Evolutionary conservation across 2,113 vertebrate genomes (phyloP).

Genomic region (Geococcyx californianus): DNA sequence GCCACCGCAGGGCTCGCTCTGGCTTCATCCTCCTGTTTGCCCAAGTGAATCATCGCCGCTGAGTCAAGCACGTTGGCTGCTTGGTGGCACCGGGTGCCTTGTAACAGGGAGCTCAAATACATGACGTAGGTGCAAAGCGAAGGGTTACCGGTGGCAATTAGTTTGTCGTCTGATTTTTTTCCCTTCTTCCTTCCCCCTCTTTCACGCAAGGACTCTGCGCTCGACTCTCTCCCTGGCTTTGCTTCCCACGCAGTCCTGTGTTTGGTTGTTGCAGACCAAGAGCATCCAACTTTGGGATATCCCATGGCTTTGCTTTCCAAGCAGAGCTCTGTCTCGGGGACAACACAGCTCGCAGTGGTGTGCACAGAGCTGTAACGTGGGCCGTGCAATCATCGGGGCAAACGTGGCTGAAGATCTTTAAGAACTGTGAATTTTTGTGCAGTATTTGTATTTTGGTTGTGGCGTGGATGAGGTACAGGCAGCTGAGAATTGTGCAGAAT

Average conservation of each 20-base stretch:
- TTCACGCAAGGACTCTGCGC: not conserved
- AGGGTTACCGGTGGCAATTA: not conserved
- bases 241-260: accelerated
- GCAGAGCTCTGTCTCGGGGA: not conserved
- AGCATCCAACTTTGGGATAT: not conserved
- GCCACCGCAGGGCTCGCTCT: accelerated
- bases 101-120: not conserved
- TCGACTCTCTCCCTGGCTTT: not conserved
- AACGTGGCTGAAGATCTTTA: accelerated
- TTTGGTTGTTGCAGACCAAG: not conserved
- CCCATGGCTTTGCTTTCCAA: not conserved
- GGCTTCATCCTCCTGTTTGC: conserved; percentile 31
- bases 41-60: not conserved
- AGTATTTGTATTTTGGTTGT: not conserved
- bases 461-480: accelerated
- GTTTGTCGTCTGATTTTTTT: not conserved
- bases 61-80: not conserved
- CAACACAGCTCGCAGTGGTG: accelerated
- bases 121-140: not conserved
- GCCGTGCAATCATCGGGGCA: not conserved
- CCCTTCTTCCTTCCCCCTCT: not conserved
- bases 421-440: not conserved
- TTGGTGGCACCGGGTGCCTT: not conserved
- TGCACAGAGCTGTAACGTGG: not conserved
- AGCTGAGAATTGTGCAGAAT: not conserved